Evolutionary conservation across 2,113 vertebrate species (phyloP), one percentile per base, ranked within the genome.

Genomic region (Oreochromis spilurus): DNA sequence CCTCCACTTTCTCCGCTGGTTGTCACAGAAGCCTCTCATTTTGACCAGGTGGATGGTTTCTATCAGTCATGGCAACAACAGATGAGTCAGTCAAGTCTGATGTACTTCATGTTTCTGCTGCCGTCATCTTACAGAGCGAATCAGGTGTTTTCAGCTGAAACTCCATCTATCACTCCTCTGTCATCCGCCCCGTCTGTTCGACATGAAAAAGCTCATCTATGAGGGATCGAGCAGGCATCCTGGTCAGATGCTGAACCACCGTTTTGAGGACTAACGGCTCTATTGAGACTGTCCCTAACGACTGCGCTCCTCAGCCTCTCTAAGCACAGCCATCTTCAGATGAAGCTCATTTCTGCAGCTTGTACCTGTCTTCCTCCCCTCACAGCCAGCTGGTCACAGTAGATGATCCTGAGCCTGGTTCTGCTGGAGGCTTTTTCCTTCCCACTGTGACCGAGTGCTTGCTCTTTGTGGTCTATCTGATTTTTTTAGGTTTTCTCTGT

Each of bases 171-270:
- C 17, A 0, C 31, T 62, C 16, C 29, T 19, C 29, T 62, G 11
- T 38, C 62, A 1, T 70, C 62, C 62, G 8, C n/a, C 1, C 19
- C 6, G 13, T 16, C 55, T 57, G 38, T 0, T 5, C 3, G 12
- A 45, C 13, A 36, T 36, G 58, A 62, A 19, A 19, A 62, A 11
- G 16, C 29, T 67, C 19, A 21, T 38, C 60, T 38, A 13, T 12
- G 60, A n/a, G 31, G 31, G 17, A 19, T 2, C 36, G 9, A 65
- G 31, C 17, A 0, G 17, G 9, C 60, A n/a, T 65, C 60, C 2
- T 65, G 60, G 31, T 36, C 43, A 13, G 43, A 45, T 34, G 31
- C 31, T 62, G 0, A 62, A 62, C 31, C 60, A 36, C 31, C 1
- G 6, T 12, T 19, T 62, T 34, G 17, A 48, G 45, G 45, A 48